Conservation (phyloP, 1,140 invertebrate genomes). For the Calephelis nemesis region DNA sequence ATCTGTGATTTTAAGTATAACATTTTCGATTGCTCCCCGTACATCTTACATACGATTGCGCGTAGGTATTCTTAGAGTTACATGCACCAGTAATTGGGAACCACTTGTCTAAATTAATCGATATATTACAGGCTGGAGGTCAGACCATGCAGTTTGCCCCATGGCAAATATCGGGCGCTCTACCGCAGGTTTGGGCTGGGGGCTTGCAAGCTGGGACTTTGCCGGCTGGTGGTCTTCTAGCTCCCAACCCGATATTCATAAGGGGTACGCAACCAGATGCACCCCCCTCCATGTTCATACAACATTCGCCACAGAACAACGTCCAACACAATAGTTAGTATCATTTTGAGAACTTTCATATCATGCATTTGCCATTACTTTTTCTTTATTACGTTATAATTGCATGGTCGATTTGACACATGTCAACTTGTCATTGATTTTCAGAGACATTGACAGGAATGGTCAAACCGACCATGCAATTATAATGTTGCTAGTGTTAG, state of each 20-base stretch:
- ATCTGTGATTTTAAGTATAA: no score
- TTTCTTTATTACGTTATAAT: no score
- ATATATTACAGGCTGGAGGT: slow-evolving; percentile 73
- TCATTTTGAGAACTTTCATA: slow-evolving; percentile 16
- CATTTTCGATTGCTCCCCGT: no score
- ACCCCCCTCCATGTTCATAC: slow-evolving; percentile 88
- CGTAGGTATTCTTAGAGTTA: neutral
- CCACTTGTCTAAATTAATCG: slow-evolving; percentile 1
- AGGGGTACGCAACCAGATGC: slow-evolving; percentile 87
- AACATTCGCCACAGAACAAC: slow-evolving; percentile 86
- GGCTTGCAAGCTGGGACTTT: slow-evolving; percentile 81
- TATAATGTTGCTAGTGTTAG: no score
- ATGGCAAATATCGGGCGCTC: slow-evolving; percentile 82
- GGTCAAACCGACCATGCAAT: no score
- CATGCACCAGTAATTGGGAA: neutral
- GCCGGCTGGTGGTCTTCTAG: slow-evolving; percentile 73
- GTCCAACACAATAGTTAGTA: slow-evolving; percentile 63
- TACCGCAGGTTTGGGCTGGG: slow-evolving; percentile 85
- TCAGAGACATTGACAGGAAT: no score
- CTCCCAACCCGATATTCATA: slow-evolving; percentile 91
- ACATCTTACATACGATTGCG: no score
- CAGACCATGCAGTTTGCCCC: slow-evolving; percentile 82
- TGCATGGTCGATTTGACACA: no score
- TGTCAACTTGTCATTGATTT: no score
- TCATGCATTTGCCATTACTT: neutral